Conservation (phyloP, 2,797 vertebrate genomes). For the Sardinella longiceps region DNA sequence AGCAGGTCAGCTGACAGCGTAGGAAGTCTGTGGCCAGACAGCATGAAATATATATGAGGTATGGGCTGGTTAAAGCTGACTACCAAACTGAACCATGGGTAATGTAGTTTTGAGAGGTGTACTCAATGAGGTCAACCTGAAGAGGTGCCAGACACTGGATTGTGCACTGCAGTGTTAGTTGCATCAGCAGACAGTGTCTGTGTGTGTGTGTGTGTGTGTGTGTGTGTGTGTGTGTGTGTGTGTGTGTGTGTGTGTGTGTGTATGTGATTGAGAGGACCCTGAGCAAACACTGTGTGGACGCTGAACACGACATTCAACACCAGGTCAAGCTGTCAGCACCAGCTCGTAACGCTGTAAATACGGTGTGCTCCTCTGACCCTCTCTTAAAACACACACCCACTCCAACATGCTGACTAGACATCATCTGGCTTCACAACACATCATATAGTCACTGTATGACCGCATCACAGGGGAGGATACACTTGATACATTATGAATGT, state of each 20-base stretch:
- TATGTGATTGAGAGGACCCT: too few species aligned
- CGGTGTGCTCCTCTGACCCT: background rate
- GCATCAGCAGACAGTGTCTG: background rate
- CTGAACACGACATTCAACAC: conserved; percentile 38
- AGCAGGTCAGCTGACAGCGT: background rate
- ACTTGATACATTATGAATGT: too few species aligned
- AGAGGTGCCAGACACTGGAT: background rate
- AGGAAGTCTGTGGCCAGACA: background rate
- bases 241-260: background rate
- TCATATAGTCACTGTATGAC: too few species aligned
- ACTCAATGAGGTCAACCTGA: background rate
- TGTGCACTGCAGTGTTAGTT: background rate
- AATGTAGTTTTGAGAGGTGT: background rate
- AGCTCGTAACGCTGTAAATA: conserved; percentile 41
- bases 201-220: background rate
- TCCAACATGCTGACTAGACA: background rate
- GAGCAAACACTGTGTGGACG: conserved; percentile 39
- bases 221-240: background rate
- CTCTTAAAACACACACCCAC: background rate
- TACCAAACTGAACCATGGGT: background rate
- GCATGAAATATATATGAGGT: conserved; percentile 2
- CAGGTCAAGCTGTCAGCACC: conserved; percentile 54
- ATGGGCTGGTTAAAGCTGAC: background rate
- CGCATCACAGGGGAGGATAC: too few species aligned
- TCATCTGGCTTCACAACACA: background rate